Conservation (phyloP, 2,797 vertebrate genomes). For the Helicolenus hilgendorfi region DNA sequence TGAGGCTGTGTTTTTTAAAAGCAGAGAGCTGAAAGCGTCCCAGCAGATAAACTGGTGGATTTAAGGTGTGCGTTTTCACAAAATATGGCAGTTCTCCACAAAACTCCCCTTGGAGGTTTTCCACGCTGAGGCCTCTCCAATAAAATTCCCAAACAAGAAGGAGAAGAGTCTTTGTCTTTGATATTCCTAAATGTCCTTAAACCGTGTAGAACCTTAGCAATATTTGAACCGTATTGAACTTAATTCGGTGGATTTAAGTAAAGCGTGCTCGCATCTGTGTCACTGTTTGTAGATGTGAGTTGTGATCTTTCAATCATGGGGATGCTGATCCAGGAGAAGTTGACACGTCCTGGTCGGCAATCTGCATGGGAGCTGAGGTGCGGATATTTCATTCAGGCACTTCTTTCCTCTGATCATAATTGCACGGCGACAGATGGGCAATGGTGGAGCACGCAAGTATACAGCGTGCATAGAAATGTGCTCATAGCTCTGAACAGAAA, state of each 20-base stretch:
- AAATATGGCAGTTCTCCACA: neutral
- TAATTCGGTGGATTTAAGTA: conserved; percentile 66
- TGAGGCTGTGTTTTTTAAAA: conserved; percentile 21
- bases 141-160: conserved; percentile 35
- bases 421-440: conserved; percentile 82
- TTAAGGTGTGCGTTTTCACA: neutral
- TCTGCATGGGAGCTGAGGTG: conserved; percentile 67
- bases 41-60: conserved; percentile 26
- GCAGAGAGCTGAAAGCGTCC: conserved; percentile 3
- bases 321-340: conserved; percentile 67
- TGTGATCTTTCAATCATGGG: conserved; percentile 62
- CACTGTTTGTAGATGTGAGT: conserved; percentile 63
- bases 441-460: conserved; percentile 56
- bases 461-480: conserved; percentile 76
- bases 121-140: neutral
- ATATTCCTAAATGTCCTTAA: conserved; percentile 71
- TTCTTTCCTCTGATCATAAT: conserved; percentile 77
- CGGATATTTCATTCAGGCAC: conserved; percentile 49
- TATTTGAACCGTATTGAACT: conserved; percentile 74
- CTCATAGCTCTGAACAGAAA: conserved; percentile 61
- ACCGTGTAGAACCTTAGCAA: conserved; percentile 54
- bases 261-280: conserved; percentile 69
- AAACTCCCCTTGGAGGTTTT: conserved; percentile 16
- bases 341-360: conserved; percentile 62
- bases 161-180: conserved; percentile 38